Percentiles rank a stretch among this genome's conserved stretches.
Conservation (phyloP, 1,140 invertebrate species). For the Neodiprion lecontei region DNA sequence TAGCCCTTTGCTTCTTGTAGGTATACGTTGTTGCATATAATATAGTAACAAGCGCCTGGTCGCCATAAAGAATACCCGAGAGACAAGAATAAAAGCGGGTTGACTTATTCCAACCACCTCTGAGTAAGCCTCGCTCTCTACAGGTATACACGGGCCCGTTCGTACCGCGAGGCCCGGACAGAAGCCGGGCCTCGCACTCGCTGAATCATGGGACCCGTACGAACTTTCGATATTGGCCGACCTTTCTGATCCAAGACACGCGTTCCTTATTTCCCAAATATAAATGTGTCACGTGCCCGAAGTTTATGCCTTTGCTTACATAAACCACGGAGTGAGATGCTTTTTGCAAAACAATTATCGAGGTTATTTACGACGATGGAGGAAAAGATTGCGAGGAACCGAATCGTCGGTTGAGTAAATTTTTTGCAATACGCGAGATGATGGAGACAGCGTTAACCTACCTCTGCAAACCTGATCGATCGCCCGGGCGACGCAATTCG, state of each 20-base stretch:
- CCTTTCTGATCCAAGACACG: conserved; percentile 49
- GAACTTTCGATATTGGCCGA: conserved; percentile 49
- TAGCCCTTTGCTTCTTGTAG: conserved; percentile 48
- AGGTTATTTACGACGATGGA: no score
- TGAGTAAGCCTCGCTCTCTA: background rate
- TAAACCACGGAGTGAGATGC: no score
- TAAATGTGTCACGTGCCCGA: background rate
- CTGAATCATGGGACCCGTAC: conserved; percentile 17
- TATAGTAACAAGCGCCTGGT: conserved; percentile 26
- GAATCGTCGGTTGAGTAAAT: no score
- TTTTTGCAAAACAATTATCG: no score
- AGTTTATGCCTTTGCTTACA: background rate
- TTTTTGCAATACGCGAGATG: no score
- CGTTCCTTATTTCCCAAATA: conserved; percentile 23
- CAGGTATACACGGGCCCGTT: no score
- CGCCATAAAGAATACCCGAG: conserved; percentile 52
- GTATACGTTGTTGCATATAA: conserved; percentile 41
- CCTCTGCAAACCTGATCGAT: no score
- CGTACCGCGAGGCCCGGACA: background rate
- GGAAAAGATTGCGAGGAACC: no score
- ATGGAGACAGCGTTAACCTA: no score
- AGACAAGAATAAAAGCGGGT: conserved; percentile 55
- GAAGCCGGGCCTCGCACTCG: conserved; percentile 14
- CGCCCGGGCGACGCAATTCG: no score
- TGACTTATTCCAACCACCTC: conserved; percentile 55